phyloP scores from a whole-genome alignment of 2,888 invertebrate species.

The Troides aeacus region DNA sequence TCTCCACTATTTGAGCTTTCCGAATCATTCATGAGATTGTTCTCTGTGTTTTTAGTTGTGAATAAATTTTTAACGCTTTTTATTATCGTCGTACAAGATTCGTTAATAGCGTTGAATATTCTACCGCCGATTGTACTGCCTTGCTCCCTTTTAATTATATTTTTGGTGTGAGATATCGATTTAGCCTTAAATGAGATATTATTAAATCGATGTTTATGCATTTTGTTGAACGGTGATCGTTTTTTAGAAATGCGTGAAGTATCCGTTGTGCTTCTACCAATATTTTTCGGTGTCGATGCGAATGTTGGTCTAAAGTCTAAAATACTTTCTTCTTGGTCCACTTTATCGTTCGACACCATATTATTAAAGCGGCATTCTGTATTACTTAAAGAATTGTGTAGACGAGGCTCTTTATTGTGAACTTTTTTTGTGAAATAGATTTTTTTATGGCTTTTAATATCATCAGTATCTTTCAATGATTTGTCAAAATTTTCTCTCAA shows the following conservation, averaged over 20 bases:
- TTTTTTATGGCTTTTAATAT: background rate
- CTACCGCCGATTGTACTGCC: conserved; percentile 46
- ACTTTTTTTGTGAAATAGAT: background rate
- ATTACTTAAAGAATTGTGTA: background rate
- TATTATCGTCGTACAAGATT: conserved; percentile 60
- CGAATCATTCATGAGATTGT: conserved; percentile 21
- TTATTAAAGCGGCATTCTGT: background rate
- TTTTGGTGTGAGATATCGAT: conserved; percentile 12
- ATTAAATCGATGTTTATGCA: conserved; percentile 20
- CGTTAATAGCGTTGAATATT: conserved; percentile 59
- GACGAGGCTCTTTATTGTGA: background rate
- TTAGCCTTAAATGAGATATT: conserved; percentile 1
- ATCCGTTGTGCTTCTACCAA: conserved; percentile 18
- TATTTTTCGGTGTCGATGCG: conserved; percentile 55
- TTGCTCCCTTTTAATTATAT: conserved; percentile 16
- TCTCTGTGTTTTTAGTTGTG: conserved; percentile 37
- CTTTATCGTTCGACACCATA: conserved; percentile 1
- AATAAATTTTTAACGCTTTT: conserved; percentile 63
- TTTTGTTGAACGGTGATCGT: conserved; percentile 9
- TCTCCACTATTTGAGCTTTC: conserved; percentile 17
- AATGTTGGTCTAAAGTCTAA: conserved; percentile 50
- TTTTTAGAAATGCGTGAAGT: conserved; percentile 1
- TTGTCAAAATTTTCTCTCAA: background rate
- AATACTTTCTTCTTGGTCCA: conserved; percentile 26
- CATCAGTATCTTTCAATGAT: background rate